Conservation (phyloP, 2,113 vertebrate genomes). For the Prionailurus viverrinus region DNA sequence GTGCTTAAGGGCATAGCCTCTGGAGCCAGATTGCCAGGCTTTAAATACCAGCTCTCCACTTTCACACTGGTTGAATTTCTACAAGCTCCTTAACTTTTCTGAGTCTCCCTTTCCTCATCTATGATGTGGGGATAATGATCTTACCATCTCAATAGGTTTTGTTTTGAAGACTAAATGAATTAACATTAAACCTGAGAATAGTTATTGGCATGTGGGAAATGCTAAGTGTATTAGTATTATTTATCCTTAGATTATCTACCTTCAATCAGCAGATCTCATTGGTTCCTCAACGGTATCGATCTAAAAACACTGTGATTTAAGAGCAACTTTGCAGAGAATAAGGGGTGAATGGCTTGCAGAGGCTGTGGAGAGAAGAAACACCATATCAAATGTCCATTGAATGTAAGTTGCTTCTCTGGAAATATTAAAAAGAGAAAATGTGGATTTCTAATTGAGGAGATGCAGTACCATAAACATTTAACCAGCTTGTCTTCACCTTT, state of each 20-base stretch:
- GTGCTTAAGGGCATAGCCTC: not conserved
- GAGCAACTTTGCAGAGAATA: constrained; percentile 3
- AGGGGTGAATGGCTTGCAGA: not conserved
- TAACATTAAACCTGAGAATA: not conserved
- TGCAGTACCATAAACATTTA: constrained; percentile 24
- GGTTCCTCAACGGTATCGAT: not conserved
- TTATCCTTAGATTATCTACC: not conserved
- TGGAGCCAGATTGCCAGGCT: not conserved
- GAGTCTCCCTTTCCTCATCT: not conserved
- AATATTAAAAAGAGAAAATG: constrained; percentile 57
- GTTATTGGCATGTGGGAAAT: not conserved
- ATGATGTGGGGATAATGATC: not conserved
- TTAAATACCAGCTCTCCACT: not conserved
- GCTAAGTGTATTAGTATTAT: not conserved
- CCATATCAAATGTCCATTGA: not conserved
- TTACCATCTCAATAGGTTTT: not conserved
- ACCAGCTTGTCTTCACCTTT: constrained; percentile 56
- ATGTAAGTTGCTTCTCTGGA: not conserved
- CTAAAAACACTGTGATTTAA: not conserved
- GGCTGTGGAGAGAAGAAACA: not conserved
- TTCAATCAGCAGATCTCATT: not conserved
- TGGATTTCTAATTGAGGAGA: constrained; percentile 52
- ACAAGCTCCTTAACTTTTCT: not conserved
- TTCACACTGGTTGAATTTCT: not conserved
- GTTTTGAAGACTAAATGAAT: not conserved